A percentile compares a stretch with the other conserved stretches of the same genome.
Conservation (phyloP, 2,113 vertebrate species). For the Pygoscelis adeliae region DNA sequence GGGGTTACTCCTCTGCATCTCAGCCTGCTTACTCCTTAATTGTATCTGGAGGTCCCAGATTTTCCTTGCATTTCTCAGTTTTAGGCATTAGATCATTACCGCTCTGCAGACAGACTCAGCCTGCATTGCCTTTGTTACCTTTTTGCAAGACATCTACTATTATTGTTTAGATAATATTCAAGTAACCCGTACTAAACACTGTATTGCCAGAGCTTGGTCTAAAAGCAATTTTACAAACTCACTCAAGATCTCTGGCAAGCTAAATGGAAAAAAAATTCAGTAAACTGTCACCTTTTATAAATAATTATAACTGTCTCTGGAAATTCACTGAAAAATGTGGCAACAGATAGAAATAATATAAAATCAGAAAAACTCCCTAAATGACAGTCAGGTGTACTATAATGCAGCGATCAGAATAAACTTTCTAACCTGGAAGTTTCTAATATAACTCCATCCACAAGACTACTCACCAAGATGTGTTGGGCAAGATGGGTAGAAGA, state of each 20-base stretch:
- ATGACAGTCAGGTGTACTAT: background rate
- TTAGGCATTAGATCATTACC: background rate
- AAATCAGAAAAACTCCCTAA: background rate
- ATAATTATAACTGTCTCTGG: background rate
- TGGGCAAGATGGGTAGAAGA: background rate
- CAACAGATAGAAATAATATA: background rate
- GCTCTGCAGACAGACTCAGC: background rate
- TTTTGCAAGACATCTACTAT: background rate
- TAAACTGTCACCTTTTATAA: background rate
- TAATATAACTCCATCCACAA: background rate
- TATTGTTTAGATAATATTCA: background rate
- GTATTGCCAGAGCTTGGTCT: background rate
- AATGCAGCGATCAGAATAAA: background rate
- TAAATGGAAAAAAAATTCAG: background rate
- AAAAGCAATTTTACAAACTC: background rate
- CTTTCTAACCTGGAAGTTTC: background rate
- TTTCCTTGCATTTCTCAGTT: slow-evolving; percentile 9
- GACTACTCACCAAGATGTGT: background rate
- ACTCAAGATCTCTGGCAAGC: background rate
- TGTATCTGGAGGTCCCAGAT: background rate
- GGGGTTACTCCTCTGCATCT: background rate
- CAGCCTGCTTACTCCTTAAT: background rate
- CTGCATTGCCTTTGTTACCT: background rate
- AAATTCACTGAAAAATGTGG: background rate
- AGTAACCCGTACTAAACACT: background rate